These are phyloP conservation scores for Enteromius trimaculatus DNA, from an alignment of 2,797 vertebrate species.

Conservation along the genomic window DNA sequence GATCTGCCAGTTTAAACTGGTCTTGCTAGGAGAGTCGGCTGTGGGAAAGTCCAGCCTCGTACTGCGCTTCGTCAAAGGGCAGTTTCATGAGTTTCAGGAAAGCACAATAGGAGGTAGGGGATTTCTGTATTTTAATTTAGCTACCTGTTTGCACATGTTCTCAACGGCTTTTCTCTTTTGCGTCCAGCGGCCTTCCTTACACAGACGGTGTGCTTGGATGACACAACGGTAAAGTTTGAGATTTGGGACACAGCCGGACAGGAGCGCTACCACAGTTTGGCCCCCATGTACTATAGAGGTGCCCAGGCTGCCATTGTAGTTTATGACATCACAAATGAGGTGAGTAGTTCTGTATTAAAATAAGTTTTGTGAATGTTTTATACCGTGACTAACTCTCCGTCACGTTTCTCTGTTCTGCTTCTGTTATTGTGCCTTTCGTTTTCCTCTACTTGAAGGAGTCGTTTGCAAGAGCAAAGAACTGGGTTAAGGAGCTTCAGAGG, in stretches of 20 bases:
- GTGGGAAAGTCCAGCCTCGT: slow-evolving; percentile 99
- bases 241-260: slow-evolving; percentile 99
- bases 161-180: background rate
- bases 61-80: slow-evolving; percentile 98
- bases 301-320: slow-evolving; percentile 98
- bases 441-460: slow-evolving; percentile 84
- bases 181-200: slow-evolving; percentile 95
- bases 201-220: slow-evolving; percentile 97
- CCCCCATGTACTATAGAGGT: slow-evolving; percentile 99
- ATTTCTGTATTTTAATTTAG: background rate
- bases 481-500: slow-evolving; percentile 99
- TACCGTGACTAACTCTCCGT: background rate
- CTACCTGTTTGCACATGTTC: background rate
- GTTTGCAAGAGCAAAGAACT: slow-evolving; percentile 97
- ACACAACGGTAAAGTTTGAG: slow-evolving; percentile 99
- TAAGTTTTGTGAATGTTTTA: background rate
- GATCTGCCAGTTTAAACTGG: slow-evolving; percentile 99
- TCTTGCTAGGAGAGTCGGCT: slow-evolving; percentile 96
- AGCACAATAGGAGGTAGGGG: slow-evolving; percentile 99
- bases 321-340: slow-evolving; percentile 98
- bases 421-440: background rate
- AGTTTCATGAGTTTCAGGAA: slow-evolving; percentile 99
- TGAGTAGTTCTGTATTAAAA: slow-evolving; percentile 62
- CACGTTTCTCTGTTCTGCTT: background rate
- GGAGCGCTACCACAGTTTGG: slow-evolving; percentile 97